Evolutionary conservation across 2,113 vertebrate genomes (phyloP).

Genomic region (Chamaea fasciata): DNA sequence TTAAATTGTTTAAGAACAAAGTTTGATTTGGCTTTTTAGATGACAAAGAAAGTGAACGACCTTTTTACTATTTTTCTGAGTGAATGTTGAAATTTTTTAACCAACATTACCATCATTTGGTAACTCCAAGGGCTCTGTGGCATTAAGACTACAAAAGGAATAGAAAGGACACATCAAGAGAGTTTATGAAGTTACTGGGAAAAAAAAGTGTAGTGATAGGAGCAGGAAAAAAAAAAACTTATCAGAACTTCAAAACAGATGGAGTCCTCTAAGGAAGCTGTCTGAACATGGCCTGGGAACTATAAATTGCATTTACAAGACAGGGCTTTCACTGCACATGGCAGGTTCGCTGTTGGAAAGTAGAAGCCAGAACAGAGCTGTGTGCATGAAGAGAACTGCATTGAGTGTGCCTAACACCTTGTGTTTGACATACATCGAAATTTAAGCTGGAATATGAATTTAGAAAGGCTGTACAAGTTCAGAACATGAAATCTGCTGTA

Average conservation of each 20-base stretch:
- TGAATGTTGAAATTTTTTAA: background rate
- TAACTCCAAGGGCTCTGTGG: background rate
- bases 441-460: background rate
- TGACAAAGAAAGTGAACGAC: background rate
- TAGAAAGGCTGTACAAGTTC: background rate
- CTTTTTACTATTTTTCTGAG: background rate
- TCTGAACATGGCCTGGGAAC: background rate
- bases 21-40: background rate
- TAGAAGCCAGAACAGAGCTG: slow-evolving; percentile 7
- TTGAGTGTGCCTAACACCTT: background rate
- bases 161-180: background rate
- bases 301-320: slow-evolving; percentile 41
- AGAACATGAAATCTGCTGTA: background rate
- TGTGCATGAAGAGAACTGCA: background rate
- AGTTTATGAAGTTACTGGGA: background rate
- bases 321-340: slow-evolving; percentile 16
- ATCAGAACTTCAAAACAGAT: slow-evolving; percentile 41
- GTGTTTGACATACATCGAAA: background rate
- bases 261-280: slow-evolving; percentile 34
- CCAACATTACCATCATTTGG: background rate
- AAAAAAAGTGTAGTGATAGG: background rate
- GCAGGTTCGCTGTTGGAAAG: background rate
- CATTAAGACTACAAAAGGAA: background rate
- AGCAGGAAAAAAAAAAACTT: background rate
- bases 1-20: background rate